These are phyloP conservation scores for Podarcis muralis DNA, from an alignment of 2,113 vertebrate genomes.

Conservation along the genomic window DNA sequence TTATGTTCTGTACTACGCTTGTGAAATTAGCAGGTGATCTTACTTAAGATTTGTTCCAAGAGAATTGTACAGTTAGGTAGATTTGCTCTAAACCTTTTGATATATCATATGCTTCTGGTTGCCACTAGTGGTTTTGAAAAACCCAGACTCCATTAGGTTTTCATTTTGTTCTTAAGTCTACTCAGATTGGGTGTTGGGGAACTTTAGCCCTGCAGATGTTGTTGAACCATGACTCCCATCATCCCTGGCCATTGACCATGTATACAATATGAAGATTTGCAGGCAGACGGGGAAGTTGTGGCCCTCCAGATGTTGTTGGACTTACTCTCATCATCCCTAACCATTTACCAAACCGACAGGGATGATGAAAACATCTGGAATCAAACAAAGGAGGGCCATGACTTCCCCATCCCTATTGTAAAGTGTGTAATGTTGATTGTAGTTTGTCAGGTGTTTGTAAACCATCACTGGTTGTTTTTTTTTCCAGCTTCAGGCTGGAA, in stretches of 20 bases:
- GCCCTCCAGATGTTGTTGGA: no score
- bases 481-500: neutral
- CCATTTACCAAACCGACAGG: no score
- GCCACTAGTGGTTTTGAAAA: constrained; percentile 69
- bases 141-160: constrained; percentile 67
- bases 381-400: no score
- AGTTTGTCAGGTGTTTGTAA: neutral
- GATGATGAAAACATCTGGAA: no score
- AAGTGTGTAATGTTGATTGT: neutral
- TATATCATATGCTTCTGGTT: constrained; percentile 66
- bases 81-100: constrained; percentile 57
- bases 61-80: constrained; percentile 46
- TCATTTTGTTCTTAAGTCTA: constrained; percentile 26
- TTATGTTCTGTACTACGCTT: constrained; percentile 76
- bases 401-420: no score
- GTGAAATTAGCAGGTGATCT: constrained; percentile 78
- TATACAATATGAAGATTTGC: no score
- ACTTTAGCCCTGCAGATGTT: no score
- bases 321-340: no score
- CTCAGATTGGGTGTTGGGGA: neutral
- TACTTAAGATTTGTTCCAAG: constrained; percentile 74
- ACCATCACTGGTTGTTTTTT: neutral
- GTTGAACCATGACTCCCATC: no score
- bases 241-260: no score
- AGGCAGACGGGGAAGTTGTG: no score